These are phyloP conservation scores for Trematomus bernacchii DNA, from an alignment of 2,797 vertebrate genomes.

Conservation along the genomic window DNA sequence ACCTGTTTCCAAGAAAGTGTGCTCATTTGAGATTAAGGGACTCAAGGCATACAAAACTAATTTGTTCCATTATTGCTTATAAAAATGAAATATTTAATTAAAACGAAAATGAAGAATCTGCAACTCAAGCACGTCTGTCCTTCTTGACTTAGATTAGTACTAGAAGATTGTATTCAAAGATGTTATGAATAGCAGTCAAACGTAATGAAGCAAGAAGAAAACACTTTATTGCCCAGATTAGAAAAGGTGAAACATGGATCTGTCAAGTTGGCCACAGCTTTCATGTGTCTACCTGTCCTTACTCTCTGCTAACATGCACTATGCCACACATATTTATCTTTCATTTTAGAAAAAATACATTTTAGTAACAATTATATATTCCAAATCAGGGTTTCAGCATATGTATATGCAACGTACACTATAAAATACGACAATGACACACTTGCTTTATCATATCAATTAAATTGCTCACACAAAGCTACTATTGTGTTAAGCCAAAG, in stretches of 20 bases:
- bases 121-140: neutral
- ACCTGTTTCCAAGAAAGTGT: conserved; percentile 17
- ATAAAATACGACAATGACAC: conserved; percentile 15
- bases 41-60: neutral
- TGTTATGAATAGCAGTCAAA: conserved; percentile 25
- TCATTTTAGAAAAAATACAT: conserved; percentile 20
- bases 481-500: conserved; percentile 55
- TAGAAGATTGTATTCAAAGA: conserved; percentile 3
- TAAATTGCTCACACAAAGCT: conserved; percentile 32
- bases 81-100: neutral
- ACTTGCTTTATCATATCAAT: conserved; percentile 21
- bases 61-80: conserved; percentile 9
- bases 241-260: conserved; percentile 41
- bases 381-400: conserved; percentile 11
- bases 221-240: conserved; percentile 46
- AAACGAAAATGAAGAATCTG: neutral
- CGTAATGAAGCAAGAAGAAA: conserved; percentile 12
- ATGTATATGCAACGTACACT: conserved; percentile 1
- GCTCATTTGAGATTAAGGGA: conserved; percentile 13
- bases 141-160: conserved; percentile 3
- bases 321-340: conserved; percentile 35
- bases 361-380: conserved; percentile 16
- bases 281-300: conserved; percentile 25
- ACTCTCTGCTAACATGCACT: conserved; percentile 23
- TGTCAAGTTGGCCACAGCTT: conserved; percentile 13